These are phyloP conservation scores for Fregata magnificens DNA, from an alignment of 2,113 vertebrate species.

Conservation along the genomic window DNA sequence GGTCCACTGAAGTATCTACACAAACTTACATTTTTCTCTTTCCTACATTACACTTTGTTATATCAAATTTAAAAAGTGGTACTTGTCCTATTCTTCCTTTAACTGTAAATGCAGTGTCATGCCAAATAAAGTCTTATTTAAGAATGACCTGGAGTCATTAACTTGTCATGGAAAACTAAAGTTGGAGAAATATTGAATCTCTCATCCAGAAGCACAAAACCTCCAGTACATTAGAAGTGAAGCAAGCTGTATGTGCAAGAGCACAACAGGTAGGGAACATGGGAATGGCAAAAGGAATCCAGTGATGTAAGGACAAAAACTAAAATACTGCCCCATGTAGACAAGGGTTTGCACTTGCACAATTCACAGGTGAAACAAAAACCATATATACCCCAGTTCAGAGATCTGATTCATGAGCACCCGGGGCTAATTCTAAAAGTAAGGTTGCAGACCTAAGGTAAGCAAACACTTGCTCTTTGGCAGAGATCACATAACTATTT, in stretches of 20 bases:
- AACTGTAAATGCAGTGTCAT: background rate
- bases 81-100: background rate
- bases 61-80: background rate
- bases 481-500: background rate
- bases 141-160: background rate
- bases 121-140: background rate
- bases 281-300: background rate
- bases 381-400: background rate
- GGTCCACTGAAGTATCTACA: background rate
- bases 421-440: background rate
- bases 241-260: background rate
- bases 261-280: background rate
- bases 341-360: background rate
- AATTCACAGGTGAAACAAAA: background rate
- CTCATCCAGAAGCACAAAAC: background rate
- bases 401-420: background rate
- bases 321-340: background rate
- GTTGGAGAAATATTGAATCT: background rate
- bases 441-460: background rate
- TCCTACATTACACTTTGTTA: background rate
- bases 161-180: background rate
- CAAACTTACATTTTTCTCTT: background rate
- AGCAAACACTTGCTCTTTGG: background rate
- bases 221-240: background rate
- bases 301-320: background rate